Percentiles rank a stretch among this genome's conserved stretches.
Conservation (phyloP, 2,797 vertebrate species). For the Mormyrus proboscirostris region DNA sequence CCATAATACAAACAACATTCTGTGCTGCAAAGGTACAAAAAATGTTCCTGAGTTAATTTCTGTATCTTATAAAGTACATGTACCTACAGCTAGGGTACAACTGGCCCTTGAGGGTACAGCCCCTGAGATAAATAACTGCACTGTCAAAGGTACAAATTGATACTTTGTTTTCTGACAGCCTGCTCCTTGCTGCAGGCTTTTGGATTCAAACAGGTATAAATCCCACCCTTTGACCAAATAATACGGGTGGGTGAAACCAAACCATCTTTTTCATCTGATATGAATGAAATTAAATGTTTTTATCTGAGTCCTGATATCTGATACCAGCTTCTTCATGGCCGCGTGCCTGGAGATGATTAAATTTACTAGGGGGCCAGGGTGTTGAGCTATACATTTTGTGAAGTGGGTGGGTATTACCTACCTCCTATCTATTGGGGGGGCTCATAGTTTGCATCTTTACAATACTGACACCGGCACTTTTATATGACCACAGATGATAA, state of each 20-base stretch:
- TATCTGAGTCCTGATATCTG: neutral
- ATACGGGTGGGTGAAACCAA: neutral
- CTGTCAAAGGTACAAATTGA: neutral
- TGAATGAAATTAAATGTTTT: neutral
- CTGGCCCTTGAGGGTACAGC: neutral
- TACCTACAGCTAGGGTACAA: neutral
- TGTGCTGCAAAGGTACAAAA: neutral
- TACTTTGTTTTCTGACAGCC: neutral
- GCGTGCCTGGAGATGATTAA: neutral
- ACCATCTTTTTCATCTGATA: neutral
- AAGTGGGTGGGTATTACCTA: neutral
- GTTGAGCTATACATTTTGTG: neutral
- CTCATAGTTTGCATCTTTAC: neutral
- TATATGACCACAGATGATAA: neutral
- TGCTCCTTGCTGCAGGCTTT: neutral
- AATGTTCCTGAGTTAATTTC: neutral
- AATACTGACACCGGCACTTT: neutral
- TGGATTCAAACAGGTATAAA: neutral
- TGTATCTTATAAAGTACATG: neutral
- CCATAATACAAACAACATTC: neutral
- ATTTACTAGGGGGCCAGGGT: neutral
- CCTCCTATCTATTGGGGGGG: neutral
- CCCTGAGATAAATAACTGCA: neutral
- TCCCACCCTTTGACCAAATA: neutral
- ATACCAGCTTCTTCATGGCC: neutral